A percentile compares a stretch with the other conserved stretches of the same genome.
Evolutionary conservation across 2,113 vertebrate species (phyloP).

Genomic region (Hemiscyllium ocellatum): DNA sequence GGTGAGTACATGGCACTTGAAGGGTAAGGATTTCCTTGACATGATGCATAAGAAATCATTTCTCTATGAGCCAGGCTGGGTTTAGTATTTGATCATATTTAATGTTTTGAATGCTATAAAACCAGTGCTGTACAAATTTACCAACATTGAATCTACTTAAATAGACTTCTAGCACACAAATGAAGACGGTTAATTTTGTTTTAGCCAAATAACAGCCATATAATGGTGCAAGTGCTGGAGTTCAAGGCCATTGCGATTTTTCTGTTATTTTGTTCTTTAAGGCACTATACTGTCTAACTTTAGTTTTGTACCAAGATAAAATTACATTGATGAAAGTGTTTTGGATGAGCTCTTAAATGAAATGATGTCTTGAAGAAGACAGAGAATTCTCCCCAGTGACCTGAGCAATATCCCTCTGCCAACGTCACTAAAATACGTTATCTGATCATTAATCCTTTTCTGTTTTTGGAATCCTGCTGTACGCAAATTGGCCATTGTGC

Average conservation of each 20-base stretch:
- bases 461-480: background rate
- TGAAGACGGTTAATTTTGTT: background rate
- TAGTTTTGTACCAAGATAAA: background rate
- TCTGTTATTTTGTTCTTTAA: background rate
- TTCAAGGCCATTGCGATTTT: background rate
- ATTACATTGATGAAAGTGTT: background rate
- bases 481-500: background rate
- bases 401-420: background rate
- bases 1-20: background rate
- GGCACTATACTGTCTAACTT: background rate
- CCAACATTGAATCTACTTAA: background rate
- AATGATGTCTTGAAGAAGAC: background rate
- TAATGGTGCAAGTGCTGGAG: background rate
- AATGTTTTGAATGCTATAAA: background rate
- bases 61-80: background rate
- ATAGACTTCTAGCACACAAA: background rate
- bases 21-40: background rate
- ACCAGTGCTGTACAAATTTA: background rate
- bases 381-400: background rate
- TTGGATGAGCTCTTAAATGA: background rate
- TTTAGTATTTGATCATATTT: background rate
- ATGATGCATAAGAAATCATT: background rate
- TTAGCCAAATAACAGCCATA: background rate
- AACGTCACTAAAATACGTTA: background rate
- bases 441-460: background rate